Evolutionary conservation across 2,797 vertebrate species (phyloP).

Genomic region (Sebastes dallii): DNA sequence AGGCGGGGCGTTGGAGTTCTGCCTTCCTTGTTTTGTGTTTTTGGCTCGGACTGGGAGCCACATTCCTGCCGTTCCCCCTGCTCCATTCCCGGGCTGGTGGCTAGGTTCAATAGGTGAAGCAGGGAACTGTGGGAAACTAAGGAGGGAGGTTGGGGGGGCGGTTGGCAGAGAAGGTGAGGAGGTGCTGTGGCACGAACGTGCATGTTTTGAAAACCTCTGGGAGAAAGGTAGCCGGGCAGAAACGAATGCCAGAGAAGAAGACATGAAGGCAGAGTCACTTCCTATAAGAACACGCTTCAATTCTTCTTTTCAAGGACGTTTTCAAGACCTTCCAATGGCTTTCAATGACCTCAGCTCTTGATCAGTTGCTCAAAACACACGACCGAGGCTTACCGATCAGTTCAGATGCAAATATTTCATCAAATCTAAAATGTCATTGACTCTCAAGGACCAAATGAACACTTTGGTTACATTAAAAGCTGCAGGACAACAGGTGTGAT

Average conservation of each 20-base stretch:
- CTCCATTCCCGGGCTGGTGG: slow-evolving; percentile 62
- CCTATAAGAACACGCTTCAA: not conserved
- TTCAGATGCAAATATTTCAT: too few species aligned
- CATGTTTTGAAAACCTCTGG: slow-evolving; percentile 30
- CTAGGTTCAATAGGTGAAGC: slow-evolving; percentile 70
- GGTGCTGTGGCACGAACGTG: slow-evolving; percentile 31
- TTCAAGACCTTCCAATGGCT: not conserved
- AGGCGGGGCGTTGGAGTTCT: slow-evolving; percentile 30
- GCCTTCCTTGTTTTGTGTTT: slow-evolving; percentile 63
- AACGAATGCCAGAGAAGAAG: not conserved
- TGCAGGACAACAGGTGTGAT: not conserved
- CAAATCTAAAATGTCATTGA: not conserved
- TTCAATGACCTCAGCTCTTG: not conserved
- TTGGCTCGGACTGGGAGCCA: slow-evolving; percentile 52
- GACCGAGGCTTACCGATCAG: not conserved
- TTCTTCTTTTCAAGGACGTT: not conserved
- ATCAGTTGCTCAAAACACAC: not conserved
- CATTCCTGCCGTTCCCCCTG: slow-evolving; percentile 65
- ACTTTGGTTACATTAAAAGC: not conserved
- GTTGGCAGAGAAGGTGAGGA: not conserved
- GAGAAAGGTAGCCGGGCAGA: slow-evolving; percentile 30
- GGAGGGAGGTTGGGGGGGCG: not conserved
- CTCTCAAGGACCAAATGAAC: not conserved
- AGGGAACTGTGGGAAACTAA: slow-evolving; percentile 70
- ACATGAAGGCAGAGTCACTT: not conserved